Conservation (phyloP, 1,140 invertebrate species). For the Scaptodrosophila lebanonensis region DNA sequence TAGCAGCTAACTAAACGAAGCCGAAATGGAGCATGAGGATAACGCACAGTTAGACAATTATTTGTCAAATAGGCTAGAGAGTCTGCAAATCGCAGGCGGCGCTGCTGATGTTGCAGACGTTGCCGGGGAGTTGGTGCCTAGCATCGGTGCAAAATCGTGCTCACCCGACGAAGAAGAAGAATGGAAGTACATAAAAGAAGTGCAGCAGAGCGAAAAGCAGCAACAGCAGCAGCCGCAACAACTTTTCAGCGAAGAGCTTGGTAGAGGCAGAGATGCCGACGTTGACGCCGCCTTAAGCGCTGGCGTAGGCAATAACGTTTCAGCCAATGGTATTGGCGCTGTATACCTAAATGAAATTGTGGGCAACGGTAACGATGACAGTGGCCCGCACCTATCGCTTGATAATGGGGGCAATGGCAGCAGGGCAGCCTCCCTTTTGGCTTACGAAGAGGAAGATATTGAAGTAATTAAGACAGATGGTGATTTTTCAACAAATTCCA, state of each 20-base stretch:
- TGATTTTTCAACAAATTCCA: slow-evolving; percentile 67
- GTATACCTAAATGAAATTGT: too few species aligned
- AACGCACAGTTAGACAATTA: slow-evolving; percentile 62
- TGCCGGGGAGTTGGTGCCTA: slow-evolving; percentile 44
- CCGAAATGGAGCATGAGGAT: slow-evolving; percentile 72
- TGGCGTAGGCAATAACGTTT: slow-evolving; percentile 28
- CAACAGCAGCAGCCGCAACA: slow-evolving; percentile 46
- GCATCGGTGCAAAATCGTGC: slow-evolving; percentile 41
- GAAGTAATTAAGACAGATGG: slow-evolving; percentile 65
- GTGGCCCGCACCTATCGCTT: slow-evolving; percentile 30
- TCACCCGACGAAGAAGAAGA: slow-evolving; percentile 59
- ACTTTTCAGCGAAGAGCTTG: slow-evolving; percentile 36
- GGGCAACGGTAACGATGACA: slow-evolving; percentile 19
- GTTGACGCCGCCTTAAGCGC: slow-evolving; percentile 9
- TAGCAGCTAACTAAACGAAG: slow-evolving; percentile 11
- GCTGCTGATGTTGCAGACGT: slow-evolving; percentile 46
- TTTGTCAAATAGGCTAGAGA: slow-evolving; percentile 64
- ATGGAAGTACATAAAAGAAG: slow-evolving; percentile 73
- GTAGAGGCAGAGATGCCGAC: slow-evolving; percentile 27
- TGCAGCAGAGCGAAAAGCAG: slow-evolving; percentile 72
- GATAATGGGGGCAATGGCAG: slow-evolving; percentile 29
- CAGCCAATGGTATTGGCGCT: slow-evolving; percentile 30
- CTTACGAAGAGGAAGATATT: slow-evolving; percentile 44
- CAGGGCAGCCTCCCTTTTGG: slow-evolving; percentile 21
- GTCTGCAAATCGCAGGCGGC: slow-evolving; percentile 58